Evolutionary conservation across 2,888 invertebrate species (phyloP), one percentile per base, ranked within the genome.

Genomic region (Caenorhabditis drosophilae): DNA sequence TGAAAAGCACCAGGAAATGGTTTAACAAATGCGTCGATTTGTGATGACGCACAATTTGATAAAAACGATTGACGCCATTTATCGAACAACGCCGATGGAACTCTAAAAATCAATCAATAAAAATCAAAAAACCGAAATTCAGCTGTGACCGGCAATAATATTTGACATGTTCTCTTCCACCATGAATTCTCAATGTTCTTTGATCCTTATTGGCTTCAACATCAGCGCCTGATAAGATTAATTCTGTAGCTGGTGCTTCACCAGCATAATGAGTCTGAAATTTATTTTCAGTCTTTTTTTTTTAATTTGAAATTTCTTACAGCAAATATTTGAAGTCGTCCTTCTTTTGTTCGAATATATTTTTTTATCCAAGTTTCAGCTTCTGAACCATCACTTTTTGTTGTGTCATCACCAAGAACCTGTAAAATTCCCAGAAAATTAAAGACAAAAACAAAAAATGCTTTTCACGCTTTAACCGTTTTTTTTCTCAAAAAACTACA

Each of bases 321-420:
- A 82, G 86, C 87, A 80, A 85, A 87, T 73, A 86, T 87, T 70
- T 85, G 85, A 22, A 88, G 82, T 73, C 85, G 84, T n/a, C 88
- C 88, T 72, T 87, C 86, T 61, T 84, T 84, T n/a, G 86, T 85
- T 62, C 84, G 83, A 80, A 88, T 88, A 79, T 87, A 88, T 61
- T 86, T 83, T 49, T 86, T 81, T 73, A 87, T 87, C 88, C 88
- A 88, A 44, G 57, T 58, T 4, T 87, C 87, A 76, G 87, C 87
- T 81, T 88, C 86, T 49, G 87, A 84, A 1, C 62, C 70, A 27
- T 87, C 88, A 0, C 87, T 86, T 67, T 87, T 69, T 41, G 67
- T 77, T 4, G 63, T 63, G 18, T 73, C 73, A 46, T 73, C 66
- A 11, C 70, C 70, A 1, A 70, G 70, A n/a, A n/a, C n/a, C n/a